Base-by-base conservation (phyloP, 2,113 vertebrate species). In the Podarcis muralis region DNA sequence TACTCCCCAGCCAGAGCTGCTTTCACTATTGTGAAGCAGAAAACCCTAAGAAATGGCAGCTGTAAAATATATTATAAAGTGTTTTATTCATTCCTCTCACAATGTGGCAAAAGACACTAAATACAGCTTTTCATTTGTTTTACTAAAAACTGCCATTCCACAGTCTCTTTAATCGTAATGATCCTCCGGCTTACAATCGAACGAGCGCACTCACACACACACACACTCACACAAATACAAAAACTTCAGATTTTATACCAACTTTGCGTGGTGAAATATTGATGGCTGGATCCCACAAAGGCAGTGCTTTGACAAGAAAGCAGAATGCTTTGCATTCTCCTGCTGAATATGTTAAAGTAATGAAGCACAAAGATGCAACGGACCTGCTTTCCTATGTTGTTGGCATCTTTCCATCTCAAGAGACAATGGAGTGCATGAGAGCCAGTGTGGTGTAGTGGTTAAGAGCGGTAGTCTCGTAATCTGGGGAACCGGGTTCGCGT, bases 51-150 rank as follows among this genome's bases (percentile, higher is more conserved):
- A 95, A 96, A 96, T 48, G 5, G 95, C 93, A 96, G 93, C 91
- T 94, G 92, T 95, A 95, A 96, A 95, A 92, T 92, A 94, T 89
- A 94, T 94, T 95, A 93, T 30, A 93, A 95, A 92, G 81, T 92
- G 81, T 92, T 97, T 96, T 95, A 96, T 96, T 96, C 95, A 93
- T 95, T 91, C 88, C 92, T 93, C 96, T 96, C 90, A 95, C 94
- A 95, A 92, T 95, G 95, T 94, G 95, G 95, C 94, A 95, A 93
- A 95, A 95, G 88, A 94, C 75, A 90, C 94, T 96, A 96, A 97
- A 93, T 93, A 94, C 94, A 95, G 95, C 92, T 96, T 96, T 95
- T 93, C 93, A 76, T 95, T 96, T 95, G 94, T 97, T 97, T 97
- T 96, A 95, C 93, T 94, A 91, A 95, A 96, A 97, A 94, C 96